Base-by-base conservation (phyloP, 2,888 invertebrate genomes). In the Tipula lateralis region DNA sequence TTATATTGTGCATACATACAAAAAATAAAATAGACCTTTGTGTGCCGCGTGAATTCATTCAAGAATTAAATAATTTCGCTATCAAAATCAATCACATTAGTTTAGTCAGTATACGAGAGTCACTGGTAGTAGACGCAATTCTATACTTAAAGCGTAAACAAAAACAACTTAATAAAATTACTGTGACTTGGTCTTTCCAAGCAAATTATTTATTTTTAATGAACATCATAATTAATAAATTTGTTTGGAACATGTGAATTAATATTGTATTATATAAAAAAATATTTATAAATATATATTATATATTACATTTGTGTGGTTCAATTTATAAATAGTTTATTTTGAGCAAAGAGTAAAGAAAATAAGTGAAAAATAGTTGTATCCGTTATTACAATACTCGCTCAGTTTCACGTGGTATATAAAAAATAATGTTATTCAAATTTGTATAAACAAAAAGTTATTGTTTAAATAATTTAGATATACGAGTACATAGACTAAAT, bases 381-480 rank as follows among this genome's bases (percentile, higher is more conserved):
- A 32, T 44, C n/a, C n/a, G n/a, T n/a, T 39, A 44, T 44, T 44
- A n/a, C 44, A 4, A 1, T 36, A 6, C 5, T 36, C 5, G 44
- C 24, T 66, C 66, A 66, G 13, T 24, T 66, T 66, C 66, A 66
- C 66, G 66, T 66, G 66, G 66, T 66, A 9, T 24, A 39, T 9
- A 66, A 66, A 24, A 66, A 66, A 24, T 24, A 66, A 66, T 66
- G 66, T 66, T 24, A 66, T 24, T 44, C 3, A 44, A n/a, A 66
- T 66, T 66, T 66, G 66, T 24, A 66, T 66, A 66, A 66, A 66
- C 66, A 66, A 66, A 66, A 66, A 66, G 19, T 66, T 66, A 66
- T 24, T 66, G 66, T 66, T 24, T 24, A 66, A 19, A 19, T 9
- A 66, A 66, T 6, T 9, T 44, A n/a, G 16, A 44, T 24, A 66